phyloP scores from a whole-genome alignment of 1,140 invertebrate genomes.

The Conus ventricosus region DNA sequence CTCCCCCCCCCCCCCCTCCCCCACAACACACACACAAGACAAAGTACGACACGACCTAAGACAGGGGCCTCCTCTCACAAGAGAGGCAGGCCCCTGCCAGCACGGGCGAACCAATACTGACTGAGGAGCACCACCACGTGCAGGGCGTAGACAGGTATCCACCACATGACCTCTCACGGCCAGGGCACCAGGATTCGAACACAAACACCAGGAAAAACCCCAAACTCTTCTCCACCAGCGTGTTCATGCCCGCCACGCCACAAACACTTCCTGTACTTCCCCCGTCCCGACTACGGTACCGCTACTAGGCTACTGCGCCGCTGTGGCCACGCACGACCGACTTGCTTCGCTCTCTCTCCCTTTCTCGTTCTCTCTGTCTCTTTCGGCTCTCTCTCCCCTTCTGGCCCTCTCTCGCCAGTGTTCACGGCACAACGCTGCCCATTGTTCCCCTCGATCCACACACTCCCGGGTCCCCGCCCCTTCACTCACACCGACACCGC shows the following conservation, averaged over 20 bases:
- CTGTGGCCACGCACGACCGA: too few species aligned
- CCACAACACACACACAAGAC: not conserved
- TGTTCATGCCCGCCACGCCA: too few species aligned
- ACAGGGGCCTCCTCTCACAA: too few species aligned
- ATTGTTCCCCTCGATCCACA: not conserved
- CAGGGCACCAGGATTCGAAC: too few species aligned
- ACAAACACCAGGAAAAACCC: too few species aligned
- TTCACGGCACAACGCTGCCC: not conserved
- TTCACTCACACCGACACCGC: not conserved
- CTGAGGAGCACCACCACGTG: not conserved
- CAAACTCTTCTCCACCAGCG: too few species aligned
- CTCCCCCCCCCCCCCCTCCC: too few species aligned
- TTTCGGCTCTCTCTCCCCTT: not conserved
- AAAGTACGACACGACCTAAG: too few species aligned
- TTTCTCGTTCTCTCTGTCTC: not conserved
- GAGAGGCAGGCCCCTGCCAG: too few species aligned
- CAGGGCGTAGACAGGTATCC: conserved; percentile 4
- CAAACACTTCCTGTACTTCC: too few species aligned
- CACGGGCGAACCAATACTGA: not conserved
- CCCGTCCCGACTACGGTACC: too few species aligned
- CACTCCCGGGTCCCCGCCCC: not conserved
- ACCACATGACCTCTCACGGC: not conserved
- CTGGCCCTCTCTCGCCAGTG: not conserved
- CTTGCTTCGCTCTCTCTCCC: not conserved
- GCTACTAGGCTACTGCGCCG: too few species aligned